phyloP scores from a whole-genome alignment of 1,140 invertebrate genomes.

The Zaprionus kolodkinae region DNA sequence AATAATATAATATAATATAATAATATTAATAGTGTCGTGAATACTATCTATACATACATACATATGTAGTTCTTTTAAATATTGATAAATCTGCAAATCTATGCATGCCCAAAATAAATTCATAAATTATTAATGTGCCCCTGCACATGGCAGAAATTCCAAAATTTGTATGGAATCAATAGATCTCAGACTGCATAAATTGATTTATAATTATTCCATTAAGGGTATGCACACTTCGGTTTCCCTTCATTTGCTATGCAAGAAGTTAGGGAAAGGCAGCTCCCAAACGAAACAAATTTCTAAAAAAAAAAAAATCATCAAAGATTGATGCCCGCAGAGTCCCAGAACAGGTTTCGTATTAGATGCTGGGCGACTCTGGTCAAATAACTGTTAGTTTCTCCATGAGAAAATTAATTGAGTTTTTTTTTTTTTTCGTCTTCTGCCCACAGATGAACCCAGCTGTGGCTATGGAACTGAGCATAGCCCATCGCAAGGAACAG shows the following conservation, averaged over 20 bases:
- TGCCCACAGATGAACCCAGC: slow-evolving; percentile 52
- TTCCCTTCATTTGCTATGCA: slow-evolving; percentile 17
- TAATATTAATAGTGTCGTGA: not conserved
- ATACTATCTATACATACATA: not conserved
- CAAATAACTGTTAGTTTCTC: slow-evolving; percentile 13
- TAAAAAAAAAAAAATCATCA: slow-evolving; percentile 2
- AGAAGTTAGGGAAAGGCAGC: slow-evolving; percentile 41
- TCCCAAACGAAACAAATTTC: slow-evolving; percentile 16
- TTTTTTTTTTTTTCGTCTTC: slow-evolving; percentile 11
- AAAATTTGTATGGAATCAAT: not conserved
- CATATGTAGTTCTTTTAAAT: not conserved
- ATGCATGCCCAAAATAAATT: not conserved
- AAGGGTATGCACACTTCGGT: slow-evolving; percentile 14
- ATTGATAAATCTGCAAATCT: too few species aligned
- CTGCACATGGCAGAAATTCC: too few species aligned
- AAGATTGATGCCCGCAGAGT: slow-evolving; percentile 27
- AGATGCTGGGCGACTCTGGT: slow-evolving; percentile 4
- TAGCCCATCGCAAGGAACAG: slow-evolving; percentile 56
- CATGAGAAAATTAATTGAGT: slow-evolving; percentile 27
- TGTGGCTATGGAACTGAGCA: slow-evolving; percentile 42
- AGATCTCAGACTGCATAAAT: not conserved
- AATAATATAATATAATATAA: too few species aligned
- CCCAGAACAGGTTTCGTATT: slow-evolving; percentile 49
- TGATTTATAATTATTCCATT: not conserved
- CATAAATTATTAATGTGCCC: not conserved